A percentile compares a stretch with the other conserved stretches of the same genome.
Conservation (phyloP, 1,140 invertebrate genomes). For the Drosophila truncata region DNA sequence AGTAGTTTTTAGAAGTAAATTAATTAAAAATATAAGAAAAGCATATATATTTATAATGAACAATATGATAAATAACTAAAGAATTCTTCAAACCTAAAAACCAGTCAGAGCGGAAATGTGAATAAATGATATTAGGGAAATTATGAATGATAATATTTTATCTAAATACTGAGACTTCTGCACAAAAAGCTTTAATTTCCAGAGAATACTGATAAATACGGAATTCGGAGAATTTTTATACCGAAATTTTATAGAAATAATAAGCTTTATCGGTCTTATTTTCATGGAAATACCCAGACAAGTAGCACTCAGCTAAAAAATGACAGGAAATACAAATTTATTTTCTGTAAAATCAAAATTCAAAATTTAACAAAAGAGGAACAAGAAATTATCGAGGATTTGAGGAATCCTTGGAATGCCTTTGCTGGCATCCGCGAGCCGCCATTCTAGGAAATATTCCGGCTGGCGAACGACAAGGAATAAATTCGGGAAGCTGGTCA, state of each 20-base stretch:
- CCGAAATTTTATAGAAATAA: neutral
- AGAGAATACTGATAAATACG: neutral
- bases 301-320: neutral
- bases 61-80: neutral
- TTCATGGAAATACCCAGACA: neutral
- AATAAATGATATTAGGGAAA: neutral
- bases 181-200: neutral
- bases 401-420: conserved; percentile 2
- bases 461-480: conserved; percentile 13
- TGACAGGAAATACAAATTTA: neutral
- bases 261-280: neutral
- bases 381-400: neutral
- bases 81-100: neutral
- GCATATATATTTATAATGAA: neutral
- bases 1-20: neutral
- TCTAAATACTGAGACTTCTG: neutral
- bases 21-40: neutral
- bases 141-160: neutral
- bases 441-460: conserved; percentile 21
- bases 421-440: neutral
- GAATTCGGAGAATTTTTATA: neutral
- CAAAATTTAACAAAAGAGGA: neutral
- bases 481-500: conserved; percentile 37
- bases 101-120: neutral
- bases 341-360: neutral